These are phyloP conservation scores for Spinus olivaceus DNA, from an alignment of 2,797 vertebrate species.

Conservation along the genomic window DNA sequence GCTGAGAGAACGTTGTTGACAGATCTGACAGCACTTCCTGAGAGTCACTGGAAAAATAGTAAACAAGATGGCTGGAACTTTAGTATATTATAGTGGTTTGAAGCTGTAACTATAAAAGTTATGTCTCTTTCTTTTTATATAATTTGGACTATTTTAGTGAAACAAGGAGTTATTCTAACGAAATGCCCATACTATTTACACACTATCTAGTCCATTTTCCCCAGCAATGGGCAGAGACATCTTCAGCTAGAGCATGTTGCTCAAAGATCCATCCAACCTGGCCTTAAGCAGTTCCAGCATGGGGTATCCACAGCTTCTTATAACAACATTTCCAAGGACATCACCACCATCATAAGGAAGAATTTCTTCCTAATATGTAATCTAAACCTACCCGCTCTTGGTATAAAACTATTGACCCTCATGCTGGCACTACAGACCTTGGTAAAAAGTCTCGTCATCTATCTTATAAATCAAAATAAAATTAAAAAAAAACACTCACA, in stretches of 20 bases:
- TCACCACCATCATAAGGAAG: background rate
- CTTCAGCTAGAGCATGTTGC: background rate
- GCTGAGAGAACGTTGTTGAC: background rate
- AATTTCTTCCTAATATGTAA: background rate
- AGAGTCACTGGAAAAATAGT: background rate
- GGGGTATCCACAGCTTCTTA: background rate
- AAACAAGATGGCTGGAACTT: background rate
- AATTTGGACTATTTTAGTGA: background rate
- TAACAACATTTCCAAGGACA: background rate
- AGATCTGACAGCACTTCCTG: background rate
- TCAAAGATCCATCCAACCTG: background rate
- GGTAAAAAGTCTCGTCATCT: background rate
- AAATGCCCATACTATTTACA: background rate
- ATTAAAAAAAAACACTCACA: background rate
- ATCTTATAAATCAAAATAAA: background rate
- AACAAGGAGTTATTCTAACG: background rate
- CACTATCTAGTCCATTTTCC: too few species aligned
- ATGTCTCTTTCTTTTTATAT: background rate
- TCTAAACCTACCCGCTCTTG: background rate
- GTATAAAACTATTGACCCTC: background rate
- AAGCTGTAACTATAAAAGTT: background rate
- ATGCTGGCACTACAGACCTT: background rate
- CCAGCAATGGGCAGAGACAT: fast-evolving
- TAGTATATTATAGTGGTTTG: background rate
- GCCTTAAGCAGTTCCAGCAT: background rate